Conservation (phyloP, 1,140 invertebrate species). For the Camponotus pennsylvanicus region DNA sequence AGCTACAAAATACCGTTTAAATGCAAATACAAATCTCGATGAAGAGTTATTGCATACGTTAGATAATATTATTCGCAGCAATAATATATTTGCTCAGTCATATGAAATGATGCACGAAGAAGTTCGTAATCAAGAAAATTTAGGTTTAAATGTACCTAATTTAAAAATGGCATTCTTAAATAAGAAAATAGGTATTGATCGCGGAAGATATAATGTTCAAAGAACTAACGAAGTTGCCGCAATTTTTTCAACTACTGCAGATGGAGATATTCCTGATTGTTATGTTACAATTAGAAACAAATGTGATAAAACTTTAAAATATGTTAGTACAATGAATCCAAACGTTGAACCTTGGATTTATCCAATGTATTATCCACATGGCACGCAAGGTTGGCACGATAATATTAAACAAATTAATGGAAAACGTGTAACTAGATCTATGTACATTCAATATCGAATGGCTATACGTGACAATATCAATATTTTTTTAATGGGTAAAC, state of each 20-base stretch:
- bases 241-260: not conserved
- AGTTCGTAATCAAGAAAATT: not conserved
- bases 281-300: not conserved
- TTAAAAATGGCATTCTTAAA: too few relatives aligned
- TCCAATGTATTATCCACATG: too few relatives aligned
- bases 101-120: slow-evolving; percentile 2
- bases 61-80: not conserved
- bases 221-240: slow-evolving; percentile 8
- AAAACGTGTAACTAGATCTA: too few relatives aligned
- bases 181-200: not conserved
- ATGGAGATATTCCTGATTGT: not conserved
- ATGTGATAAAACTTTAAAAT: too few relatives aligned
- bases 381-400: too few relatives aligned
- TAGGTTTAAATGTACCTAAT: too few relatives aligned
- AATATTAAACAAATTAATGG: too few relatives aligned
- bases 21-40: not conserved
- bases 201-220: not conserved
- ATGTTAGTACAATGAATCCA: too few relatives aligned
- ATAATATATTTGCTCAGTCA: not conserved
- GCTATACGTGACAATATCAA: too few relatives aligned
- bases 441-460: too few relatives aligned
- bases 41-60: not conserved
- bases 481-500: too few relatives aligned
- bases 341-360: too few relatives aligned
- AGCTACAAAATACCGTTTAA: not conserved